A percentile compares a stretch with the other conserved stretches of the same genome.
Evolutionary conservation across 1,140 invertebrate species (phyloP).

Genomic region (Eurosta solidaginis): DNA sequence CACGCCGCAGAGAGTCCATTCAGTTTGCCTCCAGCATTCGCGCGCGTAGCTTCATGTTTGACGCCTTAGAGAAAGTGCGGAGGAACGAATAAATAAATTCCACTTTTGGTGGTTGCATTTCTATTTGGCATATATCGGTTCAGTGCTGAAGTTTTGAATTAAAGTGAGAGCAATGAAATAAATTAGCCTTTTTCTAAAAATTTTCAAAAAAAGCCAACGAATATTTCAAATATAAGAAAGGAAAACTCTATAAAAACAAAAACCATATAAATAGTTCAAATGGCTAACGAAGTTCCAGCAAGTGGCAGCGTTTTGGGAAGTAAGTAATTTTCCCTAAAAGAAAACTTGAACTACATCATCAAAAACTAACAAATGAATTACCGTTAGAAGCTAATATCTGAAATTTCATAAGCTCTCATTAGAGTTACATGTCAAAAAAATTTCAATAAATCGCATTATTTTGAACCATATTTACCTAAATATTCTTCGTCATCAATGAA

Average conservation of each 20-base stretch:
- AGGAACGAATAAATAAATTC: neutral
- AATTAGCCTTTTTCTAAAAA: neutral
- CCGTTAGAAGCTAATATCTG: neutral
- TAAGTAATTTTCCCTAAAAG: conserved; percentile 41
- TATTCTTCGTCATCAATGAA: neutral
- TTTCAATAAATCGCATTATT: no score
- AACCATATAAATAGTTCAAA: conserved; percentile 30
- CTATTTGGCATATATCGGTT: neutral
- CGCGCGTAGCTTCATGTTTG: conserved; percentile 35
- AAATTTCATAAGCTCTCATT: neutral
- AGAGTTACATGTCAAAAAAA: neutral
- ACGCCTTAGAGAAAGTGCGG: neutral
- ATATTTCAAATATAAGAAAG: neutral
- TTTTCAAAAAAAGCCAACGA: neutral
- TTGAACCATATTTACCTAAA: neutral
- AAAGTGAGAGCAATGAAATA: neutral
- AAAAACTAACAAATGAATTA: neutral
- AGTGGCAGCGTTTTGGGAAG: conserved; percentile 55
- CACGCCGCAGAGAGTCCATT: conserved; percentile 43
- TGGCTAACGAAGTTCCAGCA: conserved; percentile 52
- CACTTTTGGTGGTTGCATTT: neutral
- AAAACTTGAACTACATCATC: neutral
- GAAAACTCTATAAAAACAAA: neutral
- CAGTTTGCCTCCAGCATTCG: conserved; percentile 49
- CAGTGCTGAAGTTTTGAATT: neutral